These are phyloP conservation scores for Protonemura montana DNA, from an alignment of 2,888 invertebrate genomes.

Conservation along the genomic window DNA sequence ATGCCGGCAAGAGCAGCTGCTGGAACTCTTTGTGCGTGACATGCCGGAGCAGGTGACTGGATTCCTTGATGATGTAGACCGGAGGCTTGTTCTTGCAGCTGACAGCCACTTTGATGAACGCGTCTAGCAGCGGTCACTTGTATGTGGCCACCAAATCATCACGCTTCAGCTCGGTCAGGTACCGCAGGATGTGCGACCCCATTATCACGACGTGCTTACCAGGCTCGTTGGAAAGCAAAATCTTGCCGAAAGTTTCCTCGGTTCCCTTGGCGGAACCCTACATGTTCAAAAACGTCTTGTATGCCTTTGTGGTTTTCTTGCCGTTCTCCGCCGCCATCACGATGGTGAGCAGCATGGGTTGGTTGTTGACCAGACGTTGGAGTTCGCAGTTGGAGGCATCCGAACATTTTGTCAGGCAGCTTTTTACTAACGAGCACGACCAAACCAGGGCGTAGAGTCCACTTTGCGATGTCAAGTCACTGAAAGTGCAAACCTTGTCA, in stretches of 20 bases:
- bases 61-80: conserved; percentile 71
- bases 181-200: conserved; percentile 70
- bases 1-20: conserved; percentile 76
- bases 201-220: conserved; percentile 69
- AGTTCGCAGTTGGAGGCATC: conserved; percentile 65
- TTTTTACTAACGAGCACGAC: conserved; percentile 68
- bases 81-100: conserved; percentile 80
- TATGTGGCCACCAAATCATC: conserved; percentile 61
- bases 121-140: conserved; percentile 70
- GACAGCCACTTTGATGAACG: conserved; percentile 79
- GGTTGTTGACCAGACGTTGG: conserved; percentile 70
- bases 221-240: conserved; percentile 61
- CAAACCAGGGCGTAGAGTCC: conserved; percentile 72
- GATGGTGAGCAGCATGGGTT: conserved; percentile 71
- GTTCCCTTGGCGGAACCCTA: conserved; percentile 63
- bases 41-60: conserved; percentile 70
- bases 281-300: conserved; percentile 57
- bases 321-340: conserved; percentile 68
- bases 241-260: conserved; percentile 62
- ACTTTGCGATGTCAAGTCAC: conserved; percentile 70
- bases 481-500: conserved; percentile 56
- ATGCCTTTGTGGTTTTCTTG: conserved; percentile 69
- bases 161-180: conserved; percentile 63
- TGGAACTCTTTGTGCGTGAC: conserved; percentile 75
- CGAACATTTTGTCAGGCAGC: conserved; percentile 51